Evolutionary conservation across 2,888 invertebrate genomes (phyloP).

Genomic region (Drosophila formosana): DNA sequence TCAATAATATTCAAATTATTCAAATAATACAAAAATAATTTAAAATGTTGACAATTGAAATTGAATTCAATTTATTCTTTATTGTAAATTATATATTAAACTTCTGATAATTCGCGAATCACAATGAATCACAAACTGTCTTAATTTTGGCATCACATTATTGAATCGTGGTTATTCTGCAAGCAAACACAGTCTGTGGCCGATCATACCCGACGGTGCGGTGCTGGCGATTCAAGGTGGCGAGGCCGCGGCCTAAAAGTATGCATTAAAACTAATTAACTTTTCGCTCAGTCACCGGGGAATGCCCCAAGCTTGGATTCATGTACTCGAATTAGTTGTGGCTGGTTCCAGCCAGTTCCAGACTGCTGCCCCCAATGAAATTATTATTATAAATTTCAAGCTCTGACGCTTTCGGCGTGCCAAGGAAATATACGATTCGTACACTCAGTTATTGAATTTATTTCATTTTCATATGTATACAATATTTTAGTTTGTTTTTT

Average conservation of each 20-base stretch:
- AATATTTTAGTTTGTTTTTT: constrained; percentile 24
- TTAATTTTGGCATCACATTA: too few relatives aligned
- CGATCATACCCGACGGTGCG: not conserved
- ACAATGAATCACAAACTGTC: too few relatives aligned
- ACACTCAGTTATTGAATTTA: constrained; percentile 70
- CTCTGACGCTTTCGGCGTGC: constrained; percentile 6
- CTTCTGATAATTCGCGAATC: too few relatives aligned
- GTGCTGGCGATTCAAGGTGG: not conserved
- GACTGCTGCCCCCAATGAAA: constrained; percentile 1
- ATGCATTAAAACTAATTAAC: constrained; percentile 35
- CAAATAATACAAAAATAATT: too few relatives aligned
- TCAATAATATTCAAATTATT: too few relatives aligned
- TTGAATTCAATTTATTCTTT: too few relatives aligned
- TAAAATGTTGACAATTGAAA: too few relatives aligned
- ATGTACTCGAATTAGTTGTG: not conserved
- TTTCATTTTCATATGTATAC: constrained; percentile 53
- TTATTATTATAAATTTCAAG: constrained; percentile 20
- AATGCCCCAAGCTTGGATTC: not conserved
- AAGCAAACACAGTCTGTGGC: not conserved
- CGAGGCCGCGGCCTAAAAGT: constrained; percentile 3
- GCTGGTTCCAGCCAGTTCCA: not conserved
- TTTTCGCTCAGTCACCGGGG: constrained; percentile 4
- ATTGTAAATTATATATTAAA: too few relatives aligned
- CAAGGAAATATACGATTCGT: not conserved
- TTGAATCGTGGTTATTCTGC: too few relatives aligned